A percentile compares a stretch with the other conserved stretches of the same genome.
Conservation (phyloP, 2,113 vertebrate species). For the Paedocypris sp. region DNA sequence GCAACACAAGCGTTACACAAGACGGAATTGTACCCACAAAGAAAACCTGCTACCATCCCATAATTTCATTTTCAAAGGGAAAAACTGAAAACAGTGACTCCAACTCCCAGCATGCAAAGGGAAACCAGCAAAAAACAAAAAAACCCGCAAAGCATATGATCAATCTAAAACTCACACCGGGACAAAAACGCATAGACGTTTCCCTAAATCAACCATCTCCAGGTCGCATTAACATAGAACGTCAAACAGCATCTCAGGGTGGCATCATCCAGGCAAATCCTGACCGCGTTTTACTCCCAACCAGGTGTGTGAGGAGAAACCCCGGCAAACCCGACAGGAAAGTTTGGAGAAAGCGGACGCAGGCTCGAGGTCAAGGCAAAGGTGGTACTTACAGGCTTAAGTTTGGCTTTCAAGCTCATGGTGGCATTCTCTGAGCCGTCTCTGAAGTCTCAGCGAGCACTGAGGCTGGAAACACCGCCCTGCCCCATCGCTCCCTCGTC, state of each 20-base stretch:
- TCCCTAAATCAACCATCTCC: no score
- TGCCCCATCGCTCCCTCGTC: background rate
- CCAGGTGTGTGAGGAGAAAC: background rate
- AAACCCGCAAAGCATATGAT: background rate
- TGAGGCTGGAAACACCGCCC: constrained; percentile 18
- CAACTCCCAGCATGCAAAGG: background rate
- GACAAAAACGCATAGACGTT: background rate
- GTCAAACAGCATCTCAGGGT: no score
- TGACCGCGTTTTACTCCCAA: background rate
- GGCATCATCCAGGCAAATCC: constrained; percentile 13
- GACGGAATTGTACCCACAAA: constrained; percentile 7
- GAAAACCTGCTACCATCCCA: no score
- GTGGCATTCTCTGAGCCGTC: constrained; percentile 36
- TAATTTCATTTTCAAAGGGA: no score
- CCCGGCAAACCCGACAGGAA: background rate
- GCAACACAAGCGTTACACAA: constrained; percentile 20
- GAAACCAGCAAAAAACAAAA: background rate
- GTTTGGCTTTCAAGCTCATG: constrained; percentile 63
- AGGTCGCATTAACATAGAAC: constrained; percentile 16
- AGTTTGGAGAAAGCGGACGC: background rate
- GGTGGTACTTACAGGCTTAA: constrained; percentile 60
- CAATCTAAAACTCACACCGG: background rate
- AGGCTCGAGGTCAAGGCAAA: background rate
- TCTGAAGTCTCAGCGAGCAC: constrained; percentile 36
- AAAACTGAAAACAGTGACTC: no score